Conservation (phyloP, 2,888 invertebrate species). For the Eucriotettix oculatus region DNA sequence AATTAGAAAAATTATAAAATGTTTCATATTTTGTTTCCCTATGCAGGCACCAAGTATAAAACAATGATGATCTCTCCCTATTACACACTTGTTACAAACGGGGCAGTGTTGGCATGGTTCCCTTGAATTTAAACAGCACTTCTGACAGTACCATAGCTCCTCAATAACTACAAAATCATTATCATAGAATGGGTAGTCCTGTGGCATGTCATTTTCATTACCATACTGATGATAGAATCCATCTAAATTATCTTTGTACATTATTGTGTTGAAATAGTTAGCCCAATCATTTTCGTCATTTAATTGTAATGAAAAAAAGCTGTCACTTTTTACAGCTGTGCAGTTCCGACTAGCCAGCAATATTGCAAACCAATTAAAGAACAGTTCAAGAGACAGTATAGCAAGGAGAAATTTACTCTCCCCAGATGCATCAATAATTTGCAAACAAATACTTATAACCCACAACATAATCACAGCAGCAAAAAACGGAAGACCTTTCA, state of each 20-base stretch:
- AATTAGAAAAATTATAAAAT: conserved; percentile 8
- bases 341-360: not conserved
- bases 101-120: conserved; percentile 9
- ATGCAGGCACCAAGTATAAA: conserved; percentile 10
- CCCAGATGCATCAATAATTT: not conserved
- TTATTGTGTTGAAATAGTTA: too few species aligned
- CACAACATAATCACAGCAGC: conserved; percentile 3
- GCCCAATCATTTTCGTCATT: not conserved
- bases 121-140: conserved; percentile 3
- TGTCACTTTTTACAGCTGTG: not conserved
- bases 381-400: conserved; percentile 7
- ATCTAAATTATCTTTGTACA: too few species aligned
- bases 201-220: too few species aligned
- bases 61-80: conserved; percentile 9
- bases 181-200: too few species aligned
- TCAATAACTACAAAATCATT: too few species aligned
- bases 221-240: too few species aligned
- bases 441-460: not conserved
- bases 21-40: conserved; percentile 3
- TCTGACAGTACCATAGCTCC: conserved; percentile 8
- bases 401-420: conserved; percentile 1
- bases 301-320: not conserved
- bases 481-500: conserved; percentile 4
- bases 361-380: conserved; percentile 8
- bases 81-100: conserved; percentile 7